Evolutionary conservation across 1,140 invertebrate species (phyloP).

Genomic region (Drosophila grimshawi): DNA sequence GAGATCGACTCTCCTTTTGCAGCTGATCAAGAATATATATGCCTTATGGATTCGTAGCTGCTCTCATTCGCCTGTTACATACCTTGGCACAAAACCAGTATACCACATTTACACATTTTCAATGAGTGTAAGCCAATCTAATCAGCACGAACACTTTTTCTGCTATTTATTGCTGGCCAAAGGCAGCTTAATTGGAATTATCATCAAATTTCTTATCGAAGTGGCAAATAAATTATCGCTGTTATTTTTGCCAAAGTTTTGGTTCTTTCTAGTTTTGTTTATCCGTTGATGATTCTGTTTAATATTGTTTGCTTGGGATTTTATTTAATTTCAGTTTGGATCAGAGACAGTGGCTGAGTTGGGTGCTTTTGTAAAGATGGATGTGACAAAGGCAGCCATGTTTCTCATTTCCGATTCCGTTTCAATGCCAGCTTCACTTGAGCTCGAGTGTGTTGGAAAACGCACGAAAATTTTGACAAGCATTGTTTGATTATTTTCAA

Average conservation of each 20-base stretch:
- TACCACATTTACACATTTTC: too few relatives aligned
- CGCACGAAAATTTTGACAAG: slow-evolving; percentile 29
- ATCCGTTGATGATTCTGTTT: not conserved
- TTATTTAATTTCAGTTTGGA: slow-evolving; percentile 5
- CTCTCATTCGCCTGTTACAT: too few relatives aligned
- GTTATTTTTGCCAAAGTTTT: slow-evolving; percentile 10
- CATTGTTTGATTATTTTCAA: not conserved
- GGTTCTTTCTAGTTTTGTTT: not conserved
- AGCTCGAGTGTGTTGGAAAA: slow-evolving; percentile 65
- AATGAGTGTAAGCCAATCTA: slow-evolving; percentile 49
- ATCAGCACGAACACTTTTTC: slow-evolving; percentile 60
- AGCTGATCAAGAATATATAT: too few relatives aligned
- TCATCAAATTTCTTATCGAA: slow-evolving; percentile 43
- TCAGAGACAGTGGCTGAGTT: slow-evolving; percentile 5
- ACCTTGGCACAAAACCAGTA: too few relatives aligned
- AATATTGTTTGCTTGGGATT: not conserved
- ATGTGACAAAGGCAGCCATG: slow-evolving; percentile 46
- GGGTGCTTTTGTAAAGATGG: not conserved
- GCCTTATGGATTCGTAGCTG: too few relatives aligned
- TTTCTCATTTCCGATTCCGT: slow-evolving; percentile 30
- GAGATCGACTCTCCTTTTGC: too few relatives aligned
- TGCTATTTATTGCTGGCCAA: slow-evolving; percentile 31
- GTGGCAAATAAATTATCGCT: slow-evolving; percentile 22
- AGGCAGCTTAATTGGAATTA: slow-evolving; percentile 42
- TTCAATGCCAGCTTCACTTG: slow-evolving; percentile 39